These are phyloP conservation scores for Alsophila aescularia DNA, from an alignment of 2,888 invertebrate genomes.

Conservation along the genomic window DNA sequence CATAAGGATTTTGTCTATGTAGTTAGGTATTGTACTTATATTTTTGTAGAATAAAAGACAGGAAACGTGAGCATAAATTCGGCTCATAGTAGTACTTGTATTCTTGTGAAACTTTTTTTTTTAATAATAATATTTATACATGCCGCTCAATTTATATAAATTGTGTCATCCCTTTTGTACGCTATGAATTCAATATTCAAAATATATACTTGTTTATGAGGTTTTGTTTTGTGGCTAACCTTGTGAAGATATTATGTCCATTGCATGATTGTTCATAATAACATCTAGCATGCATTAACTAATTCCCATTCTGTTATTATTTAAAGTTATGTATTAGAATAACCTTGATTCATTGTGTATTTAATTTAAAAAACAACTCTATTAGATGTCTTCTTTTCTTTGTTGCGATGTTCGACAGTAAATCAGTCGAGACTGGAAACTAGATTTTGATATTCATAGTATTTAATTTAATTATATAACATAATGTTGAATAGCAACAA, in stretches of 20 bases:
- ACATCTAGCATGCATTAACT: slow-evolving; percentile 26
- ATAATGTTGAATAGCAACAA: background rate
- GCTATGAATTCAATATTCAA: background rate
- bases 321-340: background rate
- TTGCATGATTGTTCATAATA: slow-evolving; percentile 27
- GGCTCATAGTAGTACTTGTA: slow-evolving; percentile 27
- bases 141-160: slow-evolving; percentile 11
- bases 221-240: slow-evolving; percentile 22
- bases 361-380: background rate
- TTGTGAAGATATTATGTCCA: slow-evolving; percentile 10
- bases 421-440: background rate
- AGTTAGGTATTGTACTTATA: slow-evolving; percentile 28
- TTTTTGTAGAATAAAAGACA: slow-evolving; percentile 23
- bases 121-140: background rate
- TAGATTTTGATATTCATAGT: background rate
- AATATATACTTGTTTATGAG: background rate
- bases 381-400: background rate
- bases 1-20: slow-evolving; percentile 32
- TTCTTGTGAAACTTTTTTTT: slow-evolving; percentile 8
- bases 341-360: background rate
- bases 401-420: background rate
- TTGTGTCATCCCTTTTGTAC: background rate
- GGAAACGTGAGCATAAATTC: slow-evolving; percentile 7
- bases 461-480: background rate
- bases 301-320: slow-evolving; percentile 4